phyloP scores from a whole-genome alignment of 2,888 invertebrate genomes.

The Leptopilina drosophilae region DNA sequence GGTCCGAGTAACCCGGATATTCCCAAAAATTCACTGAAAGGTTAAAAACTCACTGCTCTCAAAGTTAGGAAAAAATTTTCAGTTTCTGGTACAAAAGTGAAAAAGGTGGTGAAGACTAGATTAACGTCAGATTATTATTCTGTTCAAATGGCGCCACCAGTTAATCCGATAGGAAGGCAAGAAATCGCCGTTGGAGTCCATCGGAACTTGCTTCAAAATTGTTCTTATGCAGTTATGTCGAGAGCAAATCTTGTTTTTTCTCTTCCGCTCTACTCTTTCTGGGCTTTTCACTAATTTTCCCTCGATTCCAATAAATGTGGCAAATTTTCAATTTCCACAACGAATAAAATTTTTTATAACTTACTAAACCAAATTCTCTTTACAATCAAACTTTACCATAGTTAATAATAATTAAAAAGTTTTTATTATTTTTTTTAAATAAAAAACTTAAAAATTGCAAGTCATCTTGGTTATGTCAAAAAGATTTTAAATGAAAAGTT shows the following conservation, averaged over 20 bases:
- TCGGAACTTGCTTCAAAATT: constrained; percentile 4
- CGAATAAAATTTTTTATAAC: no score
- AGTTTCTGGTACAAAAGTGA: constrained; percentile 43
- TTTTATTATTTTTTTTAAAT: no score
- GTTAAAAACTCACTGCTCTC: constrained; percentile 52
- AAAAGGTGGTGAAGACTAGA: constrained; percentile 48
- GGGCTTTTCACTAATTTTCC: background rate
- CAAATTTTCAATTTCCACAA: no score
- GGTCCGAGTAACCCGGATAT: constrained; percentile 61
- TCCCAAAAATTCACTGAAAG: constrained; percentile 46
- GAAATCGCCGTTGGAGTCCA: constrained; percentile 32
- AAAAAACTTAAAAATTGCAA: no score
- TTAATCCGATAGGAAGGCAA: constrained; percentile 56
- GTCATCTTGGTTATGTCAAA: no score
- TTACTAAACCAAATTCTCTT: no score
- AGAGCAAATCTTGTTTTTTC: constrained; percentile 25
- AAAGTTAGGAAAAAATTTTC: constrained; percentile 18
- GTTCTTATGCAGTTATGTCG: no score
- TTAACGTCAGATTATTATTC: constrained; percentile 57
- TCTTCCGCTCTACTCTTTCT: no score
- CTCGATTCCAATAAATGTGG: no score
- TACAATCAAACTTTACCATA: no score
- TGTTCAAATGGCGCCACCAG: constrained; percentile 65
- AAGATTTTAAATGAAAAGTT: no score
- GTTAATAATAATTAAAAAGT: no score